Percentiles rank a stretch among this genome's conserved stretches.
Evolutionary conservation across 35 echinoderm and acorn worm genomes (phyloP).

Genomic region (Heliocidaris tuberculata): DNA sequence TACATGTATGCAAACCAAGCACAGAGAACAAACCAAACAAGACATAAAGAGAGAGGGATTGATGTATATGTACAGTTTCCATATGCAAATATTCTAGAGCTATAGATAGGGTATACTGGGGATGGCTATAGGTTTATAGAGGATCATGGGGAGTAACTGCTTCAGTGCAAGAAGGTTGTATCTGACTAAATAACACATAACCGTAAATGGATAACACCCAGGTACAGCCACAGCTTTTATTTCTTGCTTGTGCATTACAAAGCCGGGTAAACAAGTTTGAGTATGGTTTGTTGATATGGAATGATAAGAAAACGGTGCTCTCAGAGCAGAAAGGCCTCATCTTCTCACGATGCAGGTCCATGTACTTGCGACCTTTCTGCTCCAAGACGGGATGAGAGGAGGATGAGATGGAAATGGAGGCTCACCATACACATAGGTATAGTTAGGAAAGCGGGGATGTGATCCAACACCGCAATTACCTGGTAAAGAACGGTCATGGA

Average conservation of each 20-base stretch:
- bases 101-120: not conserved
- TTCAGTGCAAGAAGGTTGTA: not conserved
- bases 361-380: constrained; percentile 23
- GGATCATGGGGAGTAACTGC: not conserved
- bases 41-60: not conserved
- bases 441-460: constrained; percentile 31
- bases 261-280: not conserved
- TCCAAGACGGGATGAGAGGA: not conserved
- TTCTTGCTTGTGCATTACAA: not conserved
- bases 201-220: not conserved
- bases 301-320: not conserved
- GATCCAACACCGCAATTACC: constrained; percentile 43
- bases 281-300: not conserved
- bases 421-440: constrained; percentile 42
- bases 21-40: not conserved
- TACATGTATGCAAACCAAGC: not conserved
- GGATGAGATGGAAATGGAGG: constrained; percentile 35
- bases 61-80: not conserved
- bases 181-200: not conserved
- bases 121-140: not conserved
- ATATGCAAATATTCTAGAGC: not conserved
- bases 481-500: constrained; percentile 39
- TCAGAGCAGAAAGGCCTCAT: not conserved
- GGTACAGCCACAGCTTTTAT: not conserved
- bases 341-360: not conserved